A percentile compares a stretch with the other conserved stretches of the same genome.
Evolutionary conservation across 2,797 vertebrate species (phyloP).

Genomic region (Eulemur coronatus): DNA sequence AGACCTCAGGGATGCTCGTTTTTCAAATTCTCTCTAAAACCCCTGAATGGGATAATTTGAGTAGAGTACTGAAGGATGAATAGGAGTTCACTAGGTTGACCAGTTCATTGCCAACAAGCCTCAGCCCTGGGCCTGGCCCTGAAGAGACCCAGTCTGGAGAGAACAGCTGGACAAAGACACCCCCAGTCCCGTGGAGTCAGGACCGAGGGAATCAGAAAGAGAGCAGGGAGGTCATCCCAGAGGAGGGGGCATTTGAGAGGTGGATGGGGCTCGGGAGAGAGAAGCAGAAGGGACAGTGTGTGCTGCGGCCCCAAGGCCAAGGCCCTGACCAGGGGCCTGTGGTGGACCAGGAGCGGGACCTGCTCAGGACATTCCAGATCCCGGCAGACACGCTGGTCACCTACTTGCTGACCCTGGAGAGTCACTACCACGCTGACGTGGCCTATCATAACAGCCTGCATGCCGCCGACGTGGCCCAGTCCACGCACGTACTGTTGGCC

Average conservation of each 20-base stretch:
- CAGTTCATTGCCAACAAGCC: background rate
- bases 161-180: background rate
- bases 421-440: slow-evolving; percentile 93
- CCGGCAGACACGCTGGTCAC: slow-evolving; percentile 92
- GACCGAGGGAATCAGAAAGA: background rate
- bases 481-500: slow-evolving; percentile 94
- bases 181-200: background rate
- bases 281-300: background rate
- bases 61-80: background rate
- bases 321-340: background rate
- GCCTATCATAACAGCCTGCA: slow-evolving; percentile 97
- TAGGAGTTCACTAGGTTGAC: background rate
- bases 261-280: background rate
- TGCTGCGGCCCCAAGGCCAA: background rate
- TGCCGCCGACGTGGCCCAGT: slow-evolving; percentile 95
- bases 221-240: background rate
- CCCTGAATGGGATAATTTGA: background rate
- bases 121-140: background rate
- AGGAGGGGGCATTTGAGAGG: background rate
- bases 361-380: slow-evolving; percentile 94
- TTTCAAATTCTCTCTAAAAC: background rate
- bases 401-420: slow-evolving; percentile 95
- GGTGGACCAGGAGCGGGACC: slow-evolving; percentile 90
- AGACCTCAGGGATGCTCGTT: background rate
- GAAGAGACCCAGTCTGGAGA: background rate